Evolutionary conservation across 2,797 vertebrate species (phyloP).

Genomic region (Cottoperca gobio): DNA sequence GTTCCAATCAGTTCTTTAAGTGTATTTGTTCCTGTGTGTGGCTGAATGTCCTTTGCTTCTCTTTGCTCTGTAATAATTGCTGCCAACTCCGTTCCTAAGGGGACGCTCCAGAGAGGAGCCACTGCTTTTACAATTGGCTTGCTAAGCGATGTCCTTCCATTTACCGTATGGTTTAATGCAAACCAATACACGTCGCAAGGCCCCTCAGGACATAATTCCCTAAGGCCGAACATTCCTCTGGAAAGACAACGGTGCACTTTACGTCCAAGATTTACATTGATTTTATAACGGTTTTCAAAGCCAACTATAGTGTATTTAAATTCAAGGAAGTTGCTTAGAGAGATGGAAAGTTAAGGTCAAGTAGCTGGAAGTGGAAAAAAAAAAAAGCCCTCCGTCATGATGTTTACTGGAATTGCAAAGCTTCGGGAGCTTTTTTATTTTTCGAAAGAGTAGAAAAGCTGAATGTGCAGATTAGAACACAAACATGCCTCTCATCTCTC

Average conservation of each 20-base stretch:
- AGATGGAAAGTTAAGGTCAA: constrained; percentile 54
- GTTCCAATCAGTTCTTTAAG: neutral
- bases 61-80: constrained; percentile 32
- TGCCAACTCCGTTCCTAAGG: constrained; percentile 28
- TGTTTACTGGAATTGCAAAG: constrained; percentile 38
- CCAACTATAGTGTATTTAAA: constrained; percentile 57
- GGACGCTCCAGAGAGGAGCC: constrained; percentile 30
- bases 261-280: constrained; percentile 66
- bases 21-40: constrained; percentile 10
- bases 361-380: constrained; percentile 35
- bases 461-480: constrained; percentile 45
- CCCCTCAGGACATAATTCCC: constrained; percentile 52
- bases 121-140: constrained; percentile 61
- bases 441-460: constrained; percentile 40
- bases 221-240: constrained; percentile 35
- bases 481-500: constrained; percentile 31
- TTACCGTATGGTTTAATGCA: constrained; percentile 61
- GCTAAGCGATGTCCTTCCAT: constrained; percentile 56
- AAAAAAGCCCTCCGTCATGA: constrained; percentile 35
- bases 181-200: constrained; percentile 48
- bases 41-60: constrained; percentile 33
- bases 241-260: constrained; percentile 64
- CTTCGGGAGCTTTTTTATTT: constrained; percentile 30
- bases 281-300: constrained; percentile 50
- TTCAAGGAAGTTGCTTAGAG: constrained; percentile 43